Evolutionary conservation across 2,113 vertebrate species (phyloP).

Genomic region (Lepidothrix coronata): DNA sequence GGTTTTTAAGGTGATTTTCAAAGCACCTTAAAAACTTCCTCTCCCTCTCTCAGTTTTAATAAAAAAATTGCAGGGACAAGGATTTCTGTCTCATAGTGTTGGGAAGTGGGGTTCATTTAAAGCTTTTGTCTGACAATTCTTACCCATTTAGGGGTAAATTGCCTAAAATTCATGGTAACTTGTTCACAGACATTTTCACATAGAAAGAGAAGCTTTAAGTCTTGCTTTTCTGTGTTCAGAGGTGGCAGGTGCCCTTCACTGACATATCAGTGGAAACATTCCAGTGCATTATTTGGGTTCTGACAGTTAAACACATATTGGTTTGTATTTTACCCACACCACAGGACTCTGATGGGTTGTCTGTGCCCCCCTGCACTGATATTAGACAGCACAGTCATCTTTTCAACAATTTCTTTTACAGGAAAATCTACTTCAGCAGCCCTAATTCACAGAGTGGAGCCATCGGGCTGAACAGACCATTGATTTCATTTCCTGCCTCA

Average conservation of each 20-base stretch:
- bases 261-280: background rate
- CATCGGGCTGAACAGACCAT: background rate
- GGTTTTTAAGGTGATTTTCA: background rate
- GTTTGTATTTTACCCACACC: background rate
- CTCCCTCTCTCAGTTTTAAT: background rate
- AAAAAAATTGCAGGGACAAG: background rate
- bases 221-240: background rate
- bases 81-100: background rate
- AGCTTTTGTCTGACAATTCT: background rate
- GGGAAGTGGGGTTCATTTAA: background rate
- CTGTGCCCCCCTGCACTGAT: background rate
- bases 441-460: background rate
- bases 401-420: background rate
- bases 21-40: background rate
- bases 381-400: background rate
- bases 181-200: background rate
- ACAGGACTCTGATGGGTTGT: background rate
- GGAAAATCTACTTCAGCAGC: background rate
- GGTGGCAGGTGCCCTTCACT: background rate
- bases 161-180: background rate
- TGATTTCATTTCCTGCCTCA: constrained; percentile 24
- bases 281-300: background rate
- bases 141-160: background rate
- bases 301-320: background rate
- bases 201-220: background rate